Conservation (phyloP, 2,888 invertebrate genomes). For the Orthosia gothica region DNA sequence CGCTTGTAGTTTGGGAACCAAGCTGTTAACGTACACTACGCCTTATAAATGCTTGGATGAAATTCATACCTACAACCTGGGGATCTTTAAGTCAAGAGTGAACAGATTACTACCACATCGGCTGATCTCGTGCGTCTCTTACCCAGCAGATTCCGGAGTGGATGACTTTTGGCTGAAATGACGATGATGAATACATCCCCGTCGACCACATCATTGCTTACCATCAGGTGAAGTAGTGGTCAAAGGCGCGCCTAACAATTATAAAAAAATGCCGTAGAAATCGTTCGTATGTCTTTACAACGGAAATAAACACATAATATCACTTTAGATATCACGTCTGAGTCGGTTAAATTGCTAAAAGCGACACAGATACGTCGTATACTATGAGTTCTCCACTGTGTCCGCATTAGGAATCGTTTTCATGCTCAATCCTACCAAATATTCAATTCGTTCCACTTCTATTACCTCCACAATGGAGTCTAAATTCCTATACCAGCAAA, state of each 20-base stretch:
- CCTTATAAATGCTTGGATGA: neutral
- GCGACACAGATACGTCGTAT: conserved; percentile 38
- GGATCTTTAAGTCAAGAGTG: neutral
- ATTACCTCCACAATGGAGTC: neutral
- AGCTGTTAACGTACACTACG: neutral
- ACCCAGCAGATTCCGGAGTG: no score
- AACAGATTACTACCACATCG: no score
- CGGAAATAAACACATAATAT: conserved; percentile 19
- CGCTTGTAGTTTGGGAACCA: no score
- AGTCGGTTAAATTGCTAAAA: conserved; percentile 28
- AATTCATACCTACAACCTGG: no score
- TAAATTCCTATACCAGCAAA: conserved; percentile 1
- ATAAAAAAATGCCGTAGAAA: neutral
- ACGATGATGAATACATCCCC: neutral
- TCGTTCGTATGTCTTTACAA: conserved; percentile 5
- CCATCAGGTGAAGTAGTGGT: no score
- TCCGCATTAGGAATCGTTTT: conserved; percentile 46
- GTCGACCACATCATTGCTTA: no score
- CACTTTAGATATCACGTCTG: neutral
- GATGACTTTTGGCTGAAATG: no score
- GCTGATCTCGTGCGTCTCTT: no score
- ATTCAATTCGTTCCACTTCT: conserved; percentile 20
- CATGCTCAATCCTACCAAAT: conserved; percentile 17
- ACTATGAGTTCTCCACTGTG: conserved; percentile 31
- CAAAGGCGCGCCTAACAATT: no score